phyloP scores from a whole-genome alignment of 2,888 invertebrate species.

The Tinea semifulvella region DNA sequence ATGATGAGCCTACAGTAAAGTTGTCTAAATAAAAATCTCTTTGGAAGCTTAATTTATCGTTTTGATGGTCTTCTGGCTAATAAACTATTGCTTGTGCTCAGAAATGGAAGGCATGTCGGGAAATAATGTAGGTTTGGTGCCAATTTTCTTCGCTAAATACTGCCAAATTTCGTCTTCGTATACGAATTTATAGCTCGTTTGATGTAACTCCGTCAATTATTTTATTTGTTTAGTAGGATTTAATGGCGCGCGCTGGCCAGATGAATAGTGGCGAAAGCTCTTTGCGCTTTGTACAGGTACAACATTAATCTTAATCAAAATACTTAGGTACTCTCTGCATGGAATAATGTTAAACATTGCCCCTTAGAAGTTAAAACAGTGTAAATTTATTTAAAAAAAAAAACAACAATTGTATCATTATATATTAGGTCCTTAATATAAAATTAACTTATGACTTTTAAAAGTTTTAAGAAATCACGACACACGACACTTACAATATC shows the following conservation, averaged over 20 bases:
- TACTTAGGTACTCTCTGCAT: background rate
- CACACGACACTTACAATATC: too few relatives aligned
- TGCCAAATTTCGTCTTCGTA: constrained; percentile 39
- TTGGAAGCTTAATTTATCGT: background rate
- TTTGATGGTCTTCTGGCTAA: background rate
- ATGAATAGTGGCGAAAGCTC: constrained; percentile 15
- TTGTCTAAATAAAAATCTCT: background rate
- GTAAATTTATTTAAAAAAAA: too few relatives aligned
- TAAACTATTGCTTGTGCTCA: background rate
- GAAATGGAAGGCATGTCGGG: constrained; percentile 9
- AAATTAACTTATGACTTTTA: too few relatives aligned
- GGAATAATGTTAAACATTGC: too few relatives aligned
- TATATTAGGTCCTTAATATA: too few relatives aligned
- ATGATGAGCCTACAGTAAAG: too few relatives aligned
- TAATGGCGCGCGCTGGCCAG: constrained; percentile 18
- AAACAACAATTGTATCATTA: too few relatives aligned
- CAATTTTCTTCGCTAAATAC: constrained; percentile 23
- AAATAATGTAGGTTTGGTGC: constrained; percentile 8
- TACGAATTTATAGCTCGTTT: constrained; percentile 30
- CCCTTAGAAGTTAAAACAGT: too few relatives aligned
- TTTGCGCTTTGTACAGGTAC: constrained; percentile 12
- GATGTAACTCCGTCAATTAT: constrained; percentile 22
- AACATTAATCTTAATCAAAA: background rate
- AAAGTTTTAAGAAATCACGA: too few relatives aligned
- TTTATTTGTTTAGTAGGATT: constrained; percentile 20